Base-by-base conservation (phyloP, 2,113 vertebrate species). In the Apodemus sylvaticus region DNA sequence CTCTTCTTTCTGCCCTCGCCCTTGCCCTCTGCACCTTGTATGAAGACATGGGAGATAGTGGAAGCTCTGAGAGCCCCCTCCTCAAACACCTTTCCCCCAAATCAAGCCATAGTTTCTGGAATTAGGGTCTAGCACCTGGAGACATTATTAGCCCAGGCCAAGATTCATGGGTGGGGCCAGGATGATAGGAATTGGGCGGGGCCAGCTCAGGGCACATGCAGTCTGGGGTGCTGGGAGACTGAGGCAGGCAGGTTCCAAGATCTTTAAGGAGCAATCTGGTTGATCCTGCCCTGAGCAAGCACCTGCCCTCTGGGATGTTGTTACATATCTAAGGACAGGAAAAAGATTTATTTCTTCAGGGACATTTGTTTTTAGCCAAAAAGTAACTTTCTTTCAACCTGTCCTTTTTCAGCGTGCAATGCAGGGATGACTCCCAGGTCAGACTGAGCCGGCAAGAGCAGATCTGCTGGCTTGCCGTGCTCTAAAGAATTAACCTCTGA, bases 101-200 rank as follows among this genome's bases (percentile, higher is more conserved):
- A 31, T 29, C 22, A 3, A 29, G 24, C 62, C 1, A 1, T 0
- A 3, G 24, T 8, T 29, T 29, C 24, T 2, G 45, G 22, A 29
- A 29, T 48, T 13, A 16, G 31, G 11, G 29, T n/a, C n/a, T 14
- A 0, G 10, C 1, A 19, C 73, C 55, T 11, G 3, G 26, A 58
- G 62, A 22, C 5, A 0, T 24, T 22, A 0, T 24, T 22, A 7
- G 4, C 36, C 9, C 1, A 26, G 22, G 8, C 29, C 2, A 4
- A 55, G 45, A n/a, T 58, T 0, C 29, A 0, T 10, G 12, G 24
- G 8, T 16, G 3, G 53, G 71, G 10, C 20, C 0, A 29, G 62
- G 29, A 13, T 11, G 3, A 19, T 7, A 36, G 26, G 66, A 53
- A 8, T 7, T 0, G 0, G 26, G 7, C 3, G 13, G 4, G 31